These are phyloP conservation scores for Coreoperca whiteheadi DNA, from an alignment of 2,113 vertebrate species.

Conservation along the genomic window DNA sequence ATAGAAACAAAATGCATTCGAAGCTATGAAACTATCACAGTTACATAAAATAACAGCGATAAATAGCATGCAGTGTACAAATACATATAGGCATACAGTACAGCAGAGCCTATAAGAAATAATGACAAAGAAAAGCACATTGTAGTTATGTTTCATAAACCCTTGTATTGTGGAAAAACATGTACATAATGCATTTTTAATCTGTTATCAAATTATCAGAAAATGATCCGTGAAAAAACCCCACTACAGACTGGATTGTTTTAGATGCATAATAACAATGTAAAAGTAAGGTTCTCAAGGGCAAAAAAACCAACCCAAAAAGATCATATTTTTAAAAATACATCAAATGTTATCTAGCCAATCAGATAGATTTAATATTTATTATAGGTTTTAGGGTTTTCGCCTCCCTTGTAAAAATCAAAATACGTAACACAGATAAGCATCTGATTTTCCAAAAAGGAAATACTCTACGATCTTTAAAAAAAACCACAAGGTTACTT, in stretches of 20 bases:
- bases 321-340: too few species aligned
- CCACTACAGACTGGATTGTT: neutral
- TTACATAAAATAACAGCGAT: constrained; percentile 2
- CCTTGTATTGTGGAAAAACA: neutral
- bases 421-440: neutral
- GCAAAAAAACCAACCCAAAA: neutral
- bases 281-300: neutral
- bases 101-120: neutral
- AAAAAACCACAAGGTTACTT: neutral
- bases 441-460: neutral
- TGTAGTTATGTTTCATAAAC: neutral
- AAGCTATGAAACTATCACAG: neutral
- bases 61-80: neutral
- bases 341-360: neutral
- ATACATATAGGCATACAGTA: neutral
- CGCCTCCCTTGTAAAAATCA: neutral
- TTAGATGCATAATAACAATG: neutral
- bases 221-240: neutral
- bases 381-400: constrained; percentile 1
- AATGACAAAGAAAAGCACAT: neutral
- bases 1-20: neutral
- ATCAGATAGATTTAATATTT: neutral
- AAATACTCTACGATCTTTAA: neutral
- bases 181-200: neutral
- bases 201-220: neutral